Evolutionary conservation across 1,140 invertebrate species (phyloP), one percentile per base, ranked within the genome.

Genomic region (Trypoxylus dichotomus): DNA sequence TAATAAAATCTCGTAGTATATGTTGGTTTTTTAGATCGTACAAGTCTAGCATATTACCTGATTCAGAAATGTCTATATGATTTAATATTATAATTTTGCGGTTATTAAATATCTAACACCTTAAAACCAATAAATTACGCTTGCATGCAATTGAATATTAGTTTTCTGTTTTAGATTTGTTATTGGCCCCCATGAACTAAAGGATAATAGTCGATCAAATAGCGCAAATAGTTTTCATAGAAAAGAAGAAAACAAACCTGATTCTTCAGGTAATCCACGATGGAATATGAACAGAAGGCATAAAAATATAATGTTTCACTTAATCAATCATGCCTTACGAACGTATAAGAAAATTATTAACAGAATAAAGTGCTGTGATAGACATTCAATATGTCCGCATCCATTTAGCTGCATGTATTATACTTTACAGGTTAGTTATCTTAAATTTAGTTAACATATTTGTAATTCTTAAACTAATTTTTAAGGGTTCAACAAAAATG

Each of bases 141-240:
- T n/a, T n/a, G n/a, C n/a, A n/a, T n/a, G n/a, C n/a, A n/a, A n/a
- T n/a, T n/a, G n/a, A n/a, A n/a, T n/a, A n/a, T n/a, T n/a, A n/a
- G n/a, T 37, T 37, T 8, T 37, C 10, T 73, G 21, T 80, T 82
- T 79, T 71, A 91, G 91, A 81, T 89, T 92, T 82, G 86, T 92
- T 80, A 87, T 92, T 80, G 91, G 91, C 74, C 87, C 88, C n/a
- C 87, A 90, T 79, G 92, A 93, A 84, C 90, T 89, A 58, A 87
- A 88, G 60, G 82, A 84, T 68, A 83, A 82, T 79, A 82, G 27
- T 76, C 78, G 83, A 54, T 79, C 82, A 43, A 82, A 81, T 42
- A 76, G 80, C 63, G 79, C 77, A 6, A 85, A 79, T 78, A 82
- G 41, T 27, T 82, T 84, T 73, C 77, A 80, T 75, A 80, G 82